A percentile compares a stretch with the other conserved stretches of the same genome.
These are phyloP conservation scores for Ameiurus melas DNA, from an alignment of 2,113 vertebrate species.

Conservation along the genomic window DNA sequence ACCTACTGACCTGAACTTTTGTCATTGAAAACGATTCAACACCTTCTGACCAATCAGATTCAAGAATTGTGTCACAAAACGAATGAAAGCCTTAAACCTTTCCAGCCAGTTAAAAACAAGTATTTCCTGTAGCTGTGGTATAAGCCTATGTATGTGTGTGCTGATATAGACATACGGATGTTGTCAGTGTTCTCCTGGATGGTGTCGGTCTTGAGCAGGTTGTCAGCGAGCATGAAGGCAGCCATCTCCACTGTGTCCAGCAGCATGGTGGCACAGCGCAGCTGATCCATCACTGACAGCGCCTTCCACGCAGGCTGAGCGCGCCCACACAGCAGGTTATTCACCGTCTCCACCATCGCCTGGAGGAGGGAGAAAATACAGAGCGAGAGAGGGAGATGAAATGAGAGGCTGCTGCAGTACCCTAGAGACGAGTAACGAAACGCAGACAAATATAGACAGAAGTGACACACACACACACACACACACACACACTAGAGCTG, in stretches of 20 bases:
- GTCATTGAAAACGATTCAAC: background rate
- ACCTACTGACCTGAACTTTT: background rate
- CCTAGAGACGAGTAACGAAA: slow-evolving; percentile 7
- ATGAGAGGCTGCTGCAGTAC: background rate
- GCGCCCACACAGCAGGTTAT: slow-evolving; percentile 92
- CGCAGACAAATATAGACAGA: background rate
- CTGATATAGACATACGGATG: slow-evolving; percentile 83
- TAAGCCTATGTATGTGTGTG: background rate
- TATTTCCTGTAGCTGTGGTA: background rate
- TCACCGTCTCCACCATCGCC: slow-evolving; percentile 99
- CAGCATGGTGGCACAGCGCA: slow-evolving; percentile 92
- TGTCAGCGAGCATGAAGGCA: slow-evolving; percentile 96
- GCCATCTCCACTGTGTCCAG: slow-evolving; percentile 96
- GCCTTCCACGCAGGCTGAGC: slow-evolving; percentile 90
- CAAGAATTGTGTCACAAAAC: background rate
- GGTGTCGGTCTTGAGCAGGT: slow-evolving; percentile 97
- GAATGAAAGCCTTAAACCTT: background rate
- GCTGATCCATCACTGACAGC: slow-evolving; percentile 86
- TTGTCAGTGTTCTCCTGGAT: slow-evolving; percentile 95
- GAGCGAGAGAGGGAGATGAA: slow-evolving; percentile 13
- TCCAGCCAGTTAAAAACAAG: background rate
- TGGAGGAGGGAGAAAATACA: slow-evolving; percentile 61
- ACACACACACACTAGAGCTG: background rate
- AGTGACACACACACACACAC: background rate
- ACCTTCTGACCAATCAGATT: background rate